Percentiles rank a stretch among this genome's conserved stretches.
These are phyloP conservation scores for Nothoprocta pentlandii DNA, from an alignment of 2,113 vertebrate genomes.

Conservation along the genomic window DNA sequence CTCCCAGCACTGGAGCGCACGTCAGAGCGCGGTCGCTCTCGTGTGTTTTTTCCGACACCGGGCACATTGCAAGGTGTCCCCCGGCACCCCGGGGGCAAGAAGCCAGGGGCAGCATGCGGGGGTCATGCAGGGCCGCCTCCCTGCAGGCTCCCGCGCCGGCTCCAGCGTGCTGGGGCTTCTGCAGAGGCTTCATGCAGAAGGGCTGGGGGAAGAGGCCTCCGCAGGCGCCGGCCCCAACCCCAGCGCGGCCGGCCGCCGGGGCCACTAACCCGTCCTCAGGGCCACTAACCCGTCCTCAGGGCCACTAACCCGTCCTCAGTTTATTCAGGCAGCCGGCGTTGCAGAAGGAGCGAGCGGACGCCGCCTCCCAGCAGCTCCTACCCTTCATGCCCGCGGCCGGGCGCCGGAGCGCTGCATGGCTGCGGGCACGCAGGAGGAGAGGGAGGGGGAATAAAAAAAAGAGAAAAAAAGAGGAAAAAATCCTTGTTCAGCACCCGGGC, in stretches of 20 bases:
- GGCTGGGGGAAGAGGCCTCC: background rate
- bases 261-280: slow-evolving; percentile 90
- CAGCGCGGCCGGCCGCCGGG: slow-evolving; percentile 55
- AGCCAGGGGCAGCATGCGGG: background rate
- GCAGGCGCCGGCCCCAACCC: background rate
- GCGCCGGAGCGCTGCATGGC: slow-evolving; percentile 76
- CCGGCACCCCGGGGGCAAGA: background rate
- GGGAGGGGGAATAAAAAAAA: background rate
- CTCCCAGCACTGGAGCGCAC: accelerated
- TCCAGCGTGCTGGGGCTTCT: background rate
- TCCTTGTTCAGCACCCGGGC: slow-evolving; percentile 70
- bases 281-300: background rate
- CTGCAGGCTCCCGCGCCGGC: background rate
- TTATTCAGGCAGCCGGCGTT: slow-evolving; percentile 92
- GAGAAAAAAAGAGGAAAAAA: background rate
- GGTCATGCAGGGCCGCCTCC: background rate
- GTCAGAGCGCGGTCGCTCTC: accelerated
- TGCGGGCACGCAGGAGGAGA: background rate
- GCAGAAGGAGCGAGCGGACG: slow-evolving; percentile 90
- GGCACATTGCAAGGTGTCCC: background rate
- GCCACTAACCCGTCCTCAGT: slow-evolving; percentile 91
- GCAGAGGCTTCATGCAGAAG: background rate
- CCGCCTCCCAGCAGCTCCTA: slow-evolving; percentile 92
- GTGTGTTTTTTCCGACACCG: background rate
- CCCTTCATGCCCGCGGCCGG: slow-evolving; percentile 90